Evolutionary conservation across 2,797 vertebrate species (phyloP).

Genomic region (Chelmon rostratus): DNA sequence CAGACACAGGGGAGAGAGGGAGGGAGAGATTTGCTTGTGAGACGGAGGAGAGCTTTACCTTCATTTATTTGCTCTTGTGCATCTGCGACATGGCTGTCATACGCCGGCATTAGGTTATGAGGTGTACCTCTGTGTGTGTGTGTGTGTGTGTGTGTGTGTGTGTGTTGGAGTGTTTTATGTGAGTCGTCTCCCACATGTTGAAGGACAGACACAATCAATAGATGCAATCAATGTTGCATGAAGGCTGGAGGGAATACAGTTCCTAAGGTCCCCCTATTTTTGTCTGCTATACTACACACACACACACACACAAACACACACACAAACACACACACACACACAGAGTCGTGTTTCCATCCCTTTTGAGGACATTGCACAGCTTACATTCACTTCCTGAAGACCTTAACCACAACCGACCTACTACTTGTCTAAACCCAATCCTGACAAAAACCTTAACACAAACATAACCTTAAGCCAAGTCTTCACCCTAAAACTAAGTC

Average conservation of each 20-base stretch:
- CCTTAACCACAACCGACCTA: no score
- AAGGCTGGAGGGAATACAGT: constrained; percentile 61
- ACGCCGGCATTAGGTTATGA: constrained; percentile 37
- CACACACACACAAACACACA: constrained; percentile 7
- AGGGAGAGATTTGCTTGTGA: constrained; percentile 14
- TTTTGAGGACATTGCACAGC: no score
- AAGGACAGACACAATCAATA: constrained; percentile 85
- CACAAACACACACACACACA: constrained; percentile 28
- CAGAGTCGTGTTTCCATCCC: no score
- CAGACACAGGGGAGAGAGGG: not conserved
- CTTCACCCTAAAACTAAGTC: no score
- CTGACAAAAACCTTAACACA: no score
- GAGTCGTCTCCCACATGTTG: constrained; percentile 59
- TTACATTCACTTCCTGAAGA: no score
- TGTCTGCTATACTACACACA: constrained; percentile 16
- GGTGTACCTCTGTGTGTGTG: constrained; percentile 25
- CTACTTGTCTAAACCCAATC: no score
- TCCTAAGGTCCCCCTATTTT: constrained; percentile 43
- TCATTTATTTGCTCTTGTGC: constrained; percentile 53
- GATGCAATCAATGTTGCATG: constrained; percentile 82
- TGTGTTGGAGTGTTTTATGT: constrained; percentile 61
- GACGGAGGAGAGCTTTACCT: constrained; percentile 36
- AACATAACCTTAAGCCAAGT: no score
- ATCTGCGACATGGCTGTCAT: constrained; percentile 30
- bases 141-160: constrained; percentile 2